Percentiles rank a stretch among this genome's conserved stretches.
Conservation (phyloP, 2,888 invertebrate species). For the Sussaba pulchella region DNA sequence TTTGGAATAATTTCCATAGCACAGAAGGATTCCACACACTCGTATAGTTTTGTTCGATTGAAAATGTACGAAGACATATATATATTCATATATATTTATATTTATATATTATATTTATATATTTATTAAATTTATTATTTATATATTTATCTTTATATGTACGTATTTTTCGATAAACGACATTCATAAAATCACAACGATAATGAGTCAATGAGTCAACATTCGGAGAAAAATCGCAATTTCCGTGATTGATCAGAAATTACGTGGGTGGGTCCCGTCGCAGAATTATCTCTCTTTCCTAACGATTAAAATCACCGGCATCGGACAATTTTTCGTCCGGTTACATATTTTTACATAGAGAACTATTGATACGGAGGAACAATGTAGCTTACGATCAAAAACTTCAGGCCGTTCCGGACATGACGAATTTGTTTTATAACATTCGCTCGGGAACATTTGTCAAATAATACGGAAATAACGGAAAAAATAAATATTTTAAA, state of each 20-base stretch:
- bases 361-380: conserved; percentile 15
- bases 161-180: conserved; percentile 33
- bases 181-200: conserved; percentile 49
- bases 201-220: conserved; percentile 22
- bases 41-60: conserved; percentile 29
- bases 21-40: conserved; percentile 26
- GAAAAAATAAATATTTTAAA: conserved; percentile 35
- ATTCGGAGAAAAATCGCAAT: conserved; percentile 24
- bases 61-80: conserved; percentile 50
- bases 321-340: neutral
- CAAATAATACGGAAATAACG: conserved; percentile 17
- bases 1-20: conserved; percentile 38
- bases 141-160: conserved; percentile 4
- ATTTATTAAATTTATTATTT: conserved; percentile 20
- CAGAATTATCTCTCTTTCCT: neutral
- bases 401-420: conserved; percentile 75
- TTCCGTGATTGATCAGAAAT: conserved; percentile 22
- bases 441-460: conserved; percentile 50
- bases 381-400: conserved; percentile 55
- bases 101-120: conserved; percentile 2
- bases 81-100: conserved; percentile 24
- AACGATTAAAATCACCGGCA: neutral
- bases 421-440: conserved; percentile 43
- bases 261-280: neutral
- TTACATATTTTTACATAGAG: neutral